These are phyloP conservation scores for Sipha flava DNA, from an alignment of 1,140 invertebrate genomes.

Conservation along the genomic window DNA sequence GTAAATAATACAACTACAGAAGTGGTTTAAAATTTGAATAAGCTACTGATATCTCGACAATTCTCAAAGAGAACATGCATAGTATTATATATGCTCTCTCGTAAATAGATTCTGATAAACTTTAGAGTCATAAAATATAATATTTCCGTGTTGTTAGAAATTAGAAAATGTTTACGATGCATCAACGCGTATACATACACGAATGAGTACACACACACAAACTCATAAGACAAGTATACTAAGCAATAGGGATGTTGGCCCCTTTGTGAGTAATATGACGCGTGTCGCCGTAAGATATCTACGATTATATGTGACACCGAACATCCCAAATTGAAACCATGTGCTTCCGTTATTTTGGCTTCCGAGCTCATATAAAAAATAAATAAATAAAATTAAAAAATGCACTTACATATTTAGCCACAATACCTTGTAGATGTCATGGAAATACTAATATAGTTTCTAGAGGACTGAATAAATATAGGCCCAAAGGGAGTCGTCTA, in stretches of 20 bases:
- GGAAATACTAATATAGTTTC: background rate
- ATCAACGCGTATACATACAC: background rate
- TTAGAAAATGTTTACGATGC: background rate
- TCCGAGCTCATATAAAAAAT: background rate
- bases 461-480: background rate
- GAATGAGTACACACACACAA: background rate
- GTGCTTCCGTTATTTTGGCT: constrained; percentile 28
- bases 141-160: background rate
- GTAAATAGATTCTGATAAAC: background rate
- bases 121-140: background rate
- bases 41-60: background rate
- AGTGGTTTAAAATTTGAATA: background rate
- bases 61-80: background rate
- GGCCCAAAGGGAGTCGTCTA: background rate
- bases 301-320: constrained; percentile 24
- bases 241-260: constrained; percentile 1
- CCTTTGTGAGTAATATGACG: constrained; percentile 23
- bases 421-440: background rate
- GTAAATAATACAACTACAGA: background rate
- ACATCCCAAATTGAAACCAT: constrained; percentile 32
- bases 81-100: background rate
- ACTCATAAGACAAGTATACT: background rate
- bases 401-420: background rate
- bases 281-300: constrained; percentile 19
- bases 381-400: constrained; percentile 12